Conservation (phyloP, 35 echinoderm and acorn worm species). For the Apostichopus japonicus region DNA sequence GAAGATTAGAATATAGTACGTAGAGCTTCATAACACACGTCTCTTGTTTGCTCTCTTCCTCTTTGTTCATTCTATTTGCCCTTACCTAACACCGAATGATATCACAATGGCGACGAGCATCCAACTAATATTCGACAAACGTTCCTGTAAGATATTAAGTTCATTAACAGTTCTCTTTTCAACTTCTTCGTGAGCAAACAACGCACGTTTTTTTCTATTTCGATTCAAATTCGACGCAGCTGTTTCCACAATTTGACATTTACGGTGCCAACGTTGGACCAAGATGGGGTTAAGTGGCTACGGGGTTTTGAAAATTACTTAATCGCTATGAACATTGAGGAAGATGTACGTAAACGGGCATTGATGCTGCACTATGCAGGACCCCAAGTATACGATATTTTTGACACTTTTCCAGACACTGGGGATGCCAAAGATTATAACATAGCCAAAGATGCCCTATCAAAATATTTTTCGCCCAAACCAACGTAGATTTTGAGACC, state of each 20-base stretch:
- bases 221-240: background rate
- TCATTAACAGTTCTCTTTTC: too few species aligned
- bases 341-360: slow-evolving; percentile 51
- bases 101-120: too few species aligned
- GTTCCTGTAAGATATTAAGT: too few species aligned
- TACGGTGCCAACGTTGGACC: background rate
- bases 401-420: slow-evolving; percentile 43
- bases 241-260: background rate
- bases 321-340: slow-evolving; percentile 47
- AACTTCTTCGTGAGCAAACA: too few species aligned
- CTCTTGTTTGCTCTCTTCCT: too few species aligned
- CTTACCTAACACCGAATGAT: too few species aligned
- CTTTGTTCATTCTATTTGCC: too few species aligned
- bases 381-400: slow-evolving; percentile 63
- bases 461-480: slow-evolving; percentile 49
- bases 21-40: too few species aligned
- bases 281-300: slow-evolving; percentile 19
- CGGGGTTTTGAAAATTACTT: slow-evolving; percentile 53
- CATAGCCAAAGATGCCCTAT: slow-evolving; percentile 48
- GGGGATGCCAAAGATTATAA: slow-evolving; percentile 51
- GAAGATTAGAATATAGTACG: too few species aligned
- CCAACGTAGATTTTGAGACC: slow-evolving; percentile 56
- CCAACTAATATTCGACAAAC: too few species aligned
- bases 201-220: too few species aligned
- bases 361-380: slow-evolving; percentile 77